Evolutionary conservation across 2,888 invertebrate species (phyloP).

Genomic region (Campaea margaritaria): DNA sequence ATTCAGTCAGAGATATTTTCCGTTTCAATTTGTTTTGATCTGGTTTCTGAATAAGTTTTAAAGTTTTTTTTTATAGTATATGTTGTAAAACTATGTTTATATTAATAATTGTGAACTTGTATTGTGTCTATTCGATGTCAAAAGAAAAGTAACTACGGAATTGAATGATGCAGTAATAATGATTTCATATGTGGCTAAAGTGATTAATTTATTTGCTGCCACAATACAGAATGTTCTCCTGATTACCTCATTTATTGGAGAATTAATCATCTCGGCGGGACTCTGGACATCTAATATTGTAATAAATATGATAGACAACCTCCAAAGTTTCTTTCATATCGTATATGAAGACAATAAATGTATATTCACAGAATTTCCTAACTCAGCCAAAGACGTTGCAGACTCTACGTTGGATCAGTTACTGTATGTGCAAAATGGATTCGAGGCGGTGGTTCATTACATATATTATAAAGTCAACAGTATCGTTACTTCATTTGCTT

Average conservation of each 20-base stretch:
- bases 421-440: constrained; percentile 48
- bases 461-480: constrained; percentile 49
- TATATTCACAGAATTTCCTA: constrained; percentile 73
- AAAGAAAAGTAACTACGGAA: background rate
- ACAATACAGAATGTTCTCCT: constrained; percentile 62
- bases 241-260: constrained; percentile 67
- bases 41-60: too few species aligned
- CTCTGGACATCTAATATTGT: constrained; percentile 54
- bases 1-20: too few species aligned
- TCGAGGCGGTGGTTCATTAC: constrained; percentile 47
- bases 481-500: constrained; percentile 48
- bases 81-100: too few species aligned
- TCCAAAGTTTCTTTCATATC: constrained; percentile 69
- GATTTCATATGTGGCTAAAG: constrained; percentile 70
- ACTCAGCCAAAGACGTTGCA: constrained; percentile 49
- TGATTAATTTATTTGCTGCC: constrained; percentile 62
- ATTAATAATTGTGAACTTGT: too few species aligned
- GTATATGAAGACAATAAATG: constrained; percentile 76
- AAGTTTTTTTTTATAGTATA: too few species aligned
- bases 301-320: constrained; percentile 48
- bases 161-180: constrained; percentile 47
- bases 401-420: constrained; percentile 34
- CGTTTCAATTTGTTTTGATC: too few species aligned
- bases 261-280: constrained; percentile 65
- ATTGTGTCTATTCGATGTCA: background rate